Base-by-base conservation (phyloP, 2,888 invertebrate species). In the Galerucella nymphaeae region DNA sequence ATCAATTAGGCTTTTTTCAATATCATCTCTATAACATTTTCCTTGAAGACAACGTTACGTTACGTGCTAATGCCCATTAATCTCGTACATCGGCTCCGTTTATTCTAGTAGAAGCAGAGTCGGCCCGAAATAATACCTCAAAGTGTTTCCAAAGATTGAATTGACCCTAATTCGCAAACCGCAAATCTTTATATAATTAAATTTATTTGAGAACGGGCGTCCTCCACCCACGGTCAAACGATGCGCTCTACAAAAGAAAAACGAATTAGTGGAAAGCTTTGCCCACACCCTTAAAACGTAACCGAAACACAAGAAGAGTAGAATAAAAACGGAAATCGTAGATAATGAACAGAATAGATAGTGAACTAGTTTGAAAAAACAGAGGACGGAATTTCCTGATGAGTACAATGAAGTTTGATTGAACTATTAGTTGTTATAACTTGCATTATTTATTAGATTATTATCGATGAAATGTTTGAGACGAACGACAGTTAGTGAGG, bases 101-200 rank as follows among this genome's bases (percentile, higher is more conserved):
- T 42, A 62, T 62, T 18, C 16, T 41, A n/a, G 3, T 4, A 41
- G 38, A 38, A 59, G 59, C n/a, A 59, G n/a, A 9, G 41, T 42
- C 42, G 61, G 41, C n/a, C 42, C 16, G 50, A 55, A 41, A 61
- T 68, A 68, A 68, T 68, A 61, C 68, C 55, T 66, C 73, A 66
- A 75, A 73, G 71, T 71, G 73, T 64, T 69, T 65, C 68, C 11
- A 50, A 64, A 74, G 72, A 76, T 74, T 72, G 72, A 66, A 70
- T 76, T 61, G 70, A 74, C 70, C 74, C 74, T 74, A 74, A 72
- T 76, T 74, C 74, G 70, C 68, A 74, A 72, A 72, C 67, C 70
- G 53, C 71, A 70, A 64, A 70, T 71, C 70, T 68, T 67, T 66
- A 70, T 73, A 71, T 75, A 75, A 73, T 73, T 73, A 69, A 73